Evolutionary conservation across 2,797 vertebrate genomes (phyloP).

Genomic region (Trematomus bernacchii): DNA sequence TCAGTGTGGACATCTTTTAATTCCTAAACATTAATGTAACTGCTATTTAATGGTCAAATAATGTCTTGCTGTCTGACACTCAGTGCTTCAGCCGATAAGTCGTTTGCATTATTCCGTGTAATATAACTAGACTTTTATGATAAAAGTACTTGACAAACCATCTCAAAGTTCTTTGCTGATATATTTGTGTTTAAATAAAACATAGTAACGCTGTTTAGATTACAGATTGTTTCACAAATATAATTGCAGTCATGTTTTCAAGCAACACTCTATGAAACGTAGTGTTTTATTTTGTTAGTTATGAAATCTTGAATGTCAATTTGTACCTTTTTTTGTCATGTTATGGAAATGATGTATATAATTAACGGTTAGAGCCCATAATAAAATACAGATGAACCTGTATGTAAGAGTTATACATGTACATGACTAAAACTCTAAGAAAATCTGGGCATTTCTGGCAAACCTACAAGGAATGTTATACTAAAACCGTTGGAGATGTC

Average conservation of each 20-base stretch:
- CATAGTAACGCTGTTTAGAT: too few relatives aligned
- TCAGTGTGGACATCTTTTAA: background rate
- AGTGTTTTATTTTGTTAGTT: background rate
- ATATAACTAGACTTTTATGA: background rate
- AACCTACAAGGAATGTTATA: background rate
- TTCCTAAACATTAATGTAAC: conserved; percentile 11
- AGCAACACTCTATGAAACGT: background rate
- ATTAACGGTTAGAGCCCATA: background rate
- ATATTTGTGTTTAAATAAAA: background rate
- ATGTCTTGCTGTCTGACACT: background rate
- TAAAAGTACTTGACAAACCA: background rate
- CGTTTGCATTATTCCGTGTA: background rate
- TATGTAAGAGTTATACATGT: background rate
- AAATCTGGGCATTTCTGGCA: background rate
- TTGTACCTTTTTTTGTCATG: background rate
- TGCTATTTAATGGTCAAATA: conserved; percentile 5
- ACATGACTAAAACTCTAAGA: background rate
- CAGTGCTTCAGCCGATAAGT: background rate
- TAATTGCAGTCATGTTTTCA: background rate
- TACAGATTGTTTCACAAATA: background rate
- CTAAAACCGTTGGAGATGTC: background rate
- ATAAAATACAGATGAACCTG: background rate
- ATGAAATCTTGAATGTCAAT: background rate
- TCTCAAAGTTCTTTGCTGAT: background rate
- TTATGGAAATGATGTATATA: background rate